Percentiles rank a stretch among this genome's conserved stretches.
phyloP scores from a whole-genome alignment of 2,797 vertebrate genomes.

The Ptychadena robeensis region DNA sequence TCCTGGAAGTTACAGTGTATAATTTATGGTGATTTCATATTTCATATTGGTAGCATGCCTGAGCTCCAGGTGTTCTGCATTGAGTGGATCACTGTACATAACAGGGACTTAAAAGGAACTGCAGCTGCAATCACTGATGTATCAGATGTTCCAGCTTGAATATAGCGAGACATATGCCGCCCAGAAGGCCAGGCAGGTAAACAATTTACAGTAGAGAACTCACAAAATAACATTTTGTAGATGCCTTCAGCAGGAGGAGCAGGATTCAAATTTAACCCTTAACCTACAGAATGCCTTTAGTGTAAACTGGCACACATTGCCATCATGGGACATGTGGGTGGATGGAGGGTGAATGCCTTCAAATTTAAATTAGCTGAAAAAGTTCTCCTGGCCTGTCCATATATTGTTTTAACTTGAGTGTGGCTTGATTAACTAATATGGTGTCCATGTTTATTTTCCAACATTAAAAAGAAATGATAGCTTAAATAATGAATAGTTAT shows the following conservation, averaged over 20 bases:
- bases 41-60: not conserved
- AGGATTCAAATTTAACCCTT: not conserved
- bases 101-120: not conserved
- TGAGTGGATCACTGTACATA: not conserved
- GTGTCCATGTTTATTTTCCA: no score
- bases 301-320: no score
- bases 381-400: no score
- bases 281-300: not conserved
- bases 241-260: not conserved
- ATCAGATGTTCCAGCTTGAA: not conserved
- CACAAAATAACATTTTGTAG: constrained; percentile 7
- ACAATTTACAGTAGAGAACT: constrained; percentile 1
- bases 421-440: no score
- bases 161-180: constrained; percentile 1
- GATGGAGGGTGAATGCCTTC: no score
- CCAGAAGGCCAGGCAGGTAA: not conserved
- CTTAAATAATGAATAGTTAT: no score
- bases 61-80: not conserved
- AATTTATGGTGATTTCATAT: not conserved
- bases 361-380: no score
- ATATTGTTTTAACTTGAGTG: no score
- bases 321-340: no score
- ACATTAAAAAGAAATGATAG: no score
- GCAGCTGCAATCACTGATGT: not conserved
- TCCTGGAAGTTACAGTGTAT: not conserved